Base-by-base conservation (phyloP, 2,888 invertebrate species). In the Chrysodeixis includens region DNA sequence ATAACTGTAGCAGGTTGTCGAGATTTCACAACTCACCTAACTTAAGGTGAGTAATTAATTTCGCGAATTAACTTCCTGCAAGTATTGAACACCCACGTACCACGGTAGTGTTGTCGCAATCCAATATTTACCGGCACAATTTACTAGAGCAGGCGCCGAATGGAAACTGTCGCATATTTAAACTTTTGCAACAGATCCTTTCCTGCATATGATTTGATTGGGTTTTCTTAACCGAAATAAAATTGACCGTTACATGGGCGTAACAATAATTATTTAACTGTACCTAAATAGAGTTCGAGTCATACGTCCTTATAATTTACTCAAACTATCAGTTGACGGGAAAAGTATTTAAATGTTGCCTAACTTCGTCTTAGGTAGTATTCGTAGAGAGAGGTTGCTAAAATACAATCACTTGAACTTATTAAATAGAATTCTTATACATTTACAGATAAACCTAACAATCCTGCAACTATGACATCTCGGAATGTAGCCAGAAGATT, bases 401-500 rank as follows among this genome's bases (percentile, higher is more conserved):
- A 40, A 40, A 6, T 35, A 35, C 35, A 12, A 10, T 35, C 40
- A 40, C n/a, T n/a, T 35, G 14, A 40, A 40, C 40, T 40, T 5
- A 40, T n/a, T 40, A 40, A 40, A 40, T n/a, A 40, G 2, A 49
- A 49, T 20, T 49, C 18, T 49, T 20, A 49, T 20, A 49, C 18
- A 46, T 9, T 49, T 46, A 40, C 20, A 40, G n/a, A 56, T 40
- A 56, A 35, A 35, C 46, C 8, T 52, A 35, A 35, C 30, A 56
- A 51, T 10, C 12, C n/a, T 14, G 22, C n/a, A 58, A 67, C 67
- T 72, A 71, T 67, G 56, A 62, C 74, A 65, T 44, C 49, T 69
- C 16, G 22, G 49, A 59, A 65, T 69, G 71, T 67, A 78, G 79
- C 75, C 79, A 81, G 77, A 74, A 84, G 82, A 83, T 76, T 74